Percentiles rank a stretch among this genome's conserved stretches.
These are phyloP conservation scores for Anas bernieri DNA, from an alignment of 2,797 vertebrate genomes.

Conservation along the genomic window DNA sequence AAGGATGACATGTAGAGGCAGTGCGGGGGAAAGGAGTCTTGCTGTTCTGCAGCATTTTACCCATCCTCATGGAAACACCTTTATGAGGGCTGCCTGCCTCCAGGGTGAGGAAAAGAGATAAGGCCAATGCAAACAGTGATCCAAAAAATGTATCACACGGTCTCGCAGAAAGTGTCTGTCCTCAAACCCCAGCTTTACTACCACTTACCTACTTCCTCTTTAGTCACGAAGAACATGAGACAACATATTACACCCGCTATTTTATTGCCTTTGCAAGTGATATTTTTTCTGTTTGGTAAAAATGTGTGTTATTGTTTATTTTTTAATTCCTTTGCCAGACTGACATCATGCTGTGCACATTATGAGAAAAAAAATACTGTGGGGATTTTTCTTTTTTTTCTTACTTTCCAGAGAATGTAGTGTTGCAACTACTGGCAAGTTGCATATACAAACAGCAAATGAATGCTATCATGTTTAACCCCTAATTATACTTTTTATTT, in stretches of 20 bases:
- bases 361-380: conserved; percentile 36
- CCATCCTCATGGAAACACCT: background rate
- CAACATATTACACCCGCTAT: background rate
- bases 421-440: conserved; percentile 58
- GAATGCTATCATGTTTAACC: conserved; percentile 5
- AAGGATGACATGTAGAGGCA: background rate
- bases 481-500: background rate
- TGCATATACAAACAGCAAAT: background rate
- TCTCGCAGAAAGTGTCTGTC: background rate
- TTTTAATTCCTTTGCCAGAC: conserved; percentile 38
- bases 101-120: background rate
- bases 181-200: background rate
- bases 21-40: background rate
- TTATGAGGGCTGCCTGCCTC: background rate
- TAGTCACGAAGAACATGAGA: background rate
- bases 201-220: background rate
- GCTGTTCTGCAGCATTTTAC: background rate
- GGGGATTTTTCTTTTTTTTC: background rate
- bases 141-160: background rate
- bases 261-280: conserved; percentile 13
- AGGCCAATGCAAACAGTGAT: background rate
- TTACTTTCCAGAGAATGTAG: conserved; percentile 40
- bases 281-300: conserved; percentile 33
- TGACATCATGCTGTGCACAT: conserved; percentile 48
- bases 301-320: conserved; percentile 52